Evolutionary conservation across 2,797 vertebrate species (phyloP), one percentile per base, ranked within the genome.

Genomic region (Pipistrellus nathusii): DNA sequence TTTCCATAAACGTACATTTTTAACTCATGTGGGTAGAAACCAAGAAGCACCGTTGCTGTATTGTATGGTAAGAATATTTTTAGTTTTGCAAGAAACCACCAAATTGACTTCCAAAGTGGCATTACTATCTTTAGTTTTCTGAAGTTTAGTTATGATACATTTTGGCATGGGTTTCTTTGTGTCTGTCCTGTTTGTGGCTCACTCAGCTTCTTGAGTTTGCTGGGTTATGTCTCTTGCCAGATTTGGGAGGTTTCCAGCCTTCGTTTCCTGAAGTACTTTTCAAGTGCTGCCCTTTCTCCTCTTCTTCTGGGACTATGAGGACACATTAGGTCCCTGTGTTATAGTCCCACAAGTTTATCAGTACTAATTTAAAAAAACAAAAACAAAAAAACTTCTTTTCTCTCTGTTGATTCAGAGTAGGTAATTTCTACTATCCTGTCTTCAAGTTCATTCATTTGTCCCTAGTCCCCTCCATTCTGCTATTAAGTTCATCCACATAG

Each of bases 221-320:
- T 13, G 14, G 14, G 57, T 64, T 92, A 38, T 86, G 48, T 73
- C 64, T 91, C 82, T 32, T 71, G 76, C 13, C 69, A 78, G 57
- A 90, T 85, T 32, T 82, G 48, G 64, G 44, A 1, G 12, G 32
- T 51, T 93, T 88, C 90, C 53, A 68, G 23, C 27, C 51, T 62
- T 89, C 78, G 32, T 80, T 82, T 95, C 32, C 57, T 84, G n/a
- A 38, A 89, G 35, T 46, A 18, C 30, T 25, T 90, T 96, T 66
- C 46, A 53, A 78, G 6, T 2, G 2, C 38, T 35, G 38, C 9
- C 9, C 2, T 77, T 82, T 72, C 64, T 93, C 68, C 41, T 89
- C 46, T 88, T 30, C 18, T 64, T 53, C 59, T 76, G 62, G 48
- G 82, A 55, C 17, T 30, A 41, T n/a, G 35, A 25, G 51, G 46